Evolutionary conservation across 2,113 vertebrate genomes (phyloP).

Genomic region (Oncorhynchus keta): DNA sequence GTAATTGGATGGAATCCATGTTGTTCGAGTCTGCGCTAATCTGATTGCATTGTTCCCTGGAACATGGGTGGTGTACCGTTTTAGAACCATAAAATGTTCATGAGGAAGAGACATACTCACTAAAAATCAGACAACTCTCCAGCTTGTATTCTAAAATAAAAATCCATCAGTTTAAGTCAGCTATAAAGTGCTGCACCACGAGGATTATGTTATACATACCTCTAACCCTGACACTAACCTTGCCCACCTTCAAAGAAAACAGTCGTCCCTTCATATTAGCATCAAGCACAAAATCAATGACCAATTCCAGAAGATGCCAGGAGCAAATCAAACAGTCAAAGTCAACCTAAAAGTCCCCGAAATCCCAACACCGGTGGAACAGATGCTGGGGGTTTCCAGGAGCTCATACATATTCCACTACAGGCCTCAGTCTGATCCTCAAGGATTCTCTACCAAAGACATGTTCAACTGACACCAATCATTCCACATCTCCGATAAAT

Average conservation of each 20-base stretch:
- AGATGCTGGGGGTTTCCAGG: conserved; percentile 27
- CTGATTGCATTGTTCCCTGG: conserved; percentile 2
- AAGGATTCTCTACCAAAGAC: not conserved
- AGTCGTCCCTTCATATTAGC: not conserved
- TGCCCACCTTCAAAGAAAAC: conserved; percentile 10
- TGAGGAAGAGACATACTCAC: not conserved
- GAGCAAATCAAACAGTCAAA: not conserved
- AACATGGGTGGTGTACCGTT: not conserved
- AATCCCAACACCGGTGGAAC: conserved; percentile 3
- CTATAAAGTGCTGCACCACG: no score
- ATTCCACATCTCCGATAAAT: not conserved
- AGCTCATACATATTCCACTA: conserved; percentile 1
- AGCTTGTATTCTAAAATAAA: not conserved
- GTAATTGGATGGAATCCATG: not conserved
- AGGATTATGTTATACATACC: not conserved
- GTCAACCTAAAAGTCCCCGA: not conserved
- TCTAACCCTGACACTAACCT: not conserved
- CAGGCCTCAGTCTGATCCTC: not conserved
- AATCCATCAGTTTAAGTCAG: not conserved
- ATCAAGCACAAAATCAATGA: conserved; percentile 22
- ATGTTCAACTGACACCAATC: not conserved
- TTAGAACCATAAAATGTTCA: not conserved
- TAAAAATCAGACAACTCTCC: not conserved
- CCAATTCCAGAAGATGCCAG: conserved; percentile 3
- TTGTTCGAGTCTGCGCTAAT: conserved; percentile 16